Evolutionary conservation across 64 coral and sea anemone species (phyloP), one percentile per base, ranked within the genome.

Genomic region (Acropora yongei): DNA sequence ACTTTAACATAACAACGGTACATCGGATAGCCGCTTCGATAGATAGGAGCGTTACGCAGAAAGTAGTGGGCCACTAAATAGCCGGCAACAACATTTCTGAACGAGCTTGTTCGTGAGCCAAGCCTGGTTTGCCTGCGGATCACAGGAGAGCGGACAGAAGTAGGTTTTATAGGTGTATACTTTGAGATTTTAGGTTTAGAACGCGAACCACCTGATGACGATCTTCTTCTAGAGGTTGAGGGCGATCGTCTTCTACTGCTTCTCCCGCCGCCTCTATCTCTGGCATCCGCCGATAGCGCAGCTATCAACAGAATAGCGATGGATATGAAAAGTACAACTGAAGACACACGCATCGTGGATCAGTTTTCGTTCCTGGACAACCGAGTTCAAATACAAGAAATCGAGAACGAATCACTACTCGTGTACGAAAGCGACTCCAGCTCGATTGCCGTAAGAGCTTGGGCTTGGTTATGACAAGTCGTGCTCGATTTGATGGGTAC

Each of bases 141-240:
- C 0, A 76, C 86, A 42, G 86, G 86, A 47, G 86, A 75, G 13
- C 51, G 49, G 8, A 55, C 12, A 2, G 86, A 57, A 6, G 50
- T 57, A 19, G 74, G 71, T 75, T 71, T 71, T 51, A 88, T 88
- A 9, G 86, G 86, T 8, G 86, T 88, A 1, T 49, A 51, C 30
- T 88, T 88, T 20, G 68, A 14, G 68, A 77, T 74, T 41, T 47
- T 88, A 2, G 72, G 49, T 44, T 76, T 76, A 1, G 74, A 55
- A 18, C 76, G 44, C 8, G 10, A 39, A 18, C 11, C 13, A 6
- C 14, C 39, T 9, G n/a, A 42, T 0, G 57, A 16, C n/a, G 60
- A 69, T 1, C 42, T 2, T 6, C 42, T 10, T 39, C 44, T 47
- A 13, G 42, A 68, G 1, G 43, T 44, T 2, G 57, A 18, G 49